A percentile compares a stretch with the other conserved stretches of the same genome.
phyloP scores from a whole-genome alignment of 2,888 invertebrate species.

The Hoplodrina ambigua region DNA sequence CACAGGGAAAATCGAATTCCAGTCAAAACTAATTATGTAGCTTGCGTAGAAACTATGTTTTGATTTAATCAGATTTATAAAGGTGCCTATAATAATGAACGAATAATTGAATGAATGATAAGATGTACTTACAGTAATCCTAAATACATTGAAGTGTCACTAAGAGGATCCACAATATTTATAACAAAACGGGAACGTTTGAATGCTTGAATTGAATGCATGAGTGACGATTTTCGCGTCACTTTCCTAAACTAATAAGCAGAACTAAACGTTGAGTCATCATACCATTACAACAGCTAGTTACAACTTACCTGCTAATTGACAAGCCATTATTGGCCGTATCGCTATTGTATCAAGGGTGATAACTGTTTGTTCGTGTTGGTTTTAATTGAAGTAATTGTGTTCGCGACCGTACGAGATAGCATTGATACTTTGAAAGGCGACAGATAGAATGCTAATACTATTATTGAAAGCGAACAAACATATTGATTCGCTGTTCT shows the following conservation, averaged over 20 bases:
- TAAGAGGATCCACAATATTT: constrained; percentile 28
- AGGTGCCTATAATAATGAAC: background rate
- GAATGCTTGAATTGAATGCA: constrained; percentile 53
- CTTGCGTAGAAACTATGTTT: background rate
- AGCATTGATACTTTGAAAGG: constrained; percentile 56
- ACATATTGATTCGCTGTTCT: constrained; percentile 64
- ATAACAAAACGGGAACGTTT: constrained; percentile 40
- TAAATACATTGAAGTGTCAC: constrained; percentile 40
- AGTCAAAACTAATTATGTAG: background rate
- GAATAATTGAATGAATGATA: constrained; percentile 5
- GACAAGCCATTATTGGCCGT: constrained; percentile 53
- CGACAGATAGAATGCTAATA: constrained; percentile 52
- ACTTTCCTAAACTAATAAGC: constrained; percentile 78
- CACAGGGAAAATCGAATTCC: background rate
- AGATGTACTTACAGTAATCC: background rate
- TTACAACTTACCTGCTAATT: constrained; percentile 51
- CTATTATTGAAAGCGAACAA: constrained; percentile 64
- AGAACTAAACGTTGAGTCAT: constrained; percentile 73
- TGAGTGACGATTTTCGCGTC: constrained; percentile 69
- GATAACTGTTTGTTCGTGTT: constrained; percentile 50
- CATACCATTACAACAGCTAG: constrained; percentile 62
- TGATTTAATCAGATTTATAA: background rate
- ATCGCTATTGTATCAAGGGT: constrained; percentile 30
- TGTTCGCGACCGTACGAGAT: constrained; percentile 59
- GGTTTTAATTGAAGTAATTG: constrained; percentile 68